These are phyloP conservation scores for Dermatemys mawii DNA, from an alignment of 2,113 vertebrate genomes.

Conservation along the genomic window DNA sequence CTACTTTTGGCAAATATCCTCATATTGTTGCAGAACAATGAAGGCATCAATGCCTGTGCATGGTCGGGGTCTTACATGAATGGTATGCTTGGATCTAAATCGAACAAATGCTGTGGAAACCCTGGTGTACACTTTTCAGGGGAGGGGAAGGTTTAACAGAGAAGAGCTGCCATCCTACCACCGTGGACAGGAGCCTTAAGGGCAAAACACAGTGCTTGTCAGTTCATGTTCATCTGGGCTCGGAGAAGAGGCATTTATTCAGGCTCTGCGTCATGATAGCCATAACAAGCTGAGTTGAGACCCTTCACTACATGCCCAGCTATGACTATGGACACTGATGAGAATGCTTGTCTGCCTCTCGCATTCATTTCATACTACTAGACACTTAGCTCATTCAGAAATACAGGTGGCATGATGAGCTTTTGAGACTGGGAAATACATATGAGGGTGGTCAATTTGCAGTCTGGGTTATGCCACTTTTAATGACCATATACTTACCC, in stretches of 20 bases:
- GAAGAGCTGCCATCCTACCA: constrained; percentile 51
- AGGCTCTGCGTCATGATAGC: constrained; percentile 66
- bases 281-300: constrained; percentile 66
- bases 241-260: constrained; percentile 61
- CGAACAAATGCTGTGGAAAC: not conserved
- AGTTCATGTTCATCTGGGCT: constrained; percentile 71
- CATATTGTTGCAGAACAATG: not conserved
- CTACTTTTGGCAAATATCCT: not conserved
- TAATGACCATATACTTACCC: constrained; percentile 59
- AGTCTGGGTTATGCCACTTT: constrained; percentile 68
- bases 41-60: not conserved
- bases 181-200: constrained; percentile 73
- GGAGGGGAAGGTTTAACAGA: constrained; percentile 35
- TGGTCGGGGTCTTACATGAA: not conserved
- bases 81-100: not conserved
- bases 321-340: constrained; percentile 61
- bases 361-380: constrained; percentile 59
- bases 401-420: constrained; percentile 66
- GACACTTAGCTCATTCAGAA: constrained; percentile 69
- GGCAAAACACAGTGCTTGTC: constrained; percentile 77
- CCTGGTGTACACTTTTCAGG: not conserved
- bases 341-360: constrained; percentile 60
- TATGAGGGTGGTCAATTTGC: constrained; percentile 58
- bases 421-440: constrained; percentile 61
- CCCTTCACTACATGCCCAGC: constrained; percentile 39